Percentiles rank a stretch among this genome's conserved stretches.
phyloP scores from a whole-genome alignment of 2,888 invertebrate species.

The Spicauda simplicius region DNA sequence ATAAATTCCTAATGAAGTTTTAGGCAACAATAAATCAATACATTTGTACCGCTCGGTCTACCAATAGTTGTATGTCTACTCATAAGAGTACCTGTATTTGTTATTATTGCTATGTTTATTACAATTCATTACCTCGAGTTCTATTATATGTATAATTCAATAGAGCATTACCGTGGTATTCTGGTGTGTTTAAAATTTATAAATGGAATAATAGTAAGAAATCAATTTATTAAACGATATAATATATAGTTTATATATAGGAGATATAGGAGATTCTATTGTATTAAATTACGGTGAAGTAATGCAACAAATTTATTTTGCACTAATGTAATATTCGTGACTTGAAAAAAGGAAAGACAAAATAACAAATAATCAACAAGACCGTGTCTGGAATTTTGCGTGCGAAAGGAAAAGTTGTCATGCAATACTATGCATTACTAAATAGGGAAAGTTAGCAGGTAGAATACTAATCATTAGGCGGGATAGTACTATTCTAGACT shows the following conservation, averaged over 20 bases:
- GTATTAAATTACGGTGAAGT: no score
- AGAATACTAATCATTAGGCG: slow-evolving; percentile 24
- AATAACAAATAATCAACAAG: neutral
- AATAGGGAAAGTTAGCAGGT: slow-evolving; percentile 31
- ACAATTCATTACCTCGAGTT: neutral
- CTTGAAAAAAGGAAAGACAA: neutral
- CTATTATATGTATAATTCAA: neutral
- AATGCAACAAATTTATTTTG: no score
- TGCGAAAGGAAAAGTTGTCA: slow-evolving; percentile 34
- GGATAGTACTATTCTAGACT: slow-evolving; percentile 9
- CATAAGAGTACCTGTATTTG: neutral
- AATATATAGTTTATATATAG: no score
- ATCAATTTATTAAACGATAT: no score
- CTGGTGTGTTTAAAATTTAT: no score
- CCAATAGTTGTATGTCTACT: neutral
- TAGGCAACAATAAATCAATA: slow-evolving; percentile 27
- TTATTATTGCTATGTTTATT: neutral
- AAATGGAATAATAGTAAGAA: no score
- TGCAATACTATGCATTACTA: slow-evolving; percentile 34
- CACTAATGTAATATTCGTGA: no score
- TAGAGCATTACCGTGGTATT: no score
- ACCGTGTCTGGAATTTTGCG: slow-evolving; percentile 21
- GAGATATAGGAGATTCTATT: no score
- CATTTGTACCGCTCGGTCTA: slow-evolving; percentile 7
- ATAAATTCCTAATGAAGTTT: neutral